Conservation (phyloP, 35 echinoderm and acorn worm species). For the Acanthaster planci region DNA sequence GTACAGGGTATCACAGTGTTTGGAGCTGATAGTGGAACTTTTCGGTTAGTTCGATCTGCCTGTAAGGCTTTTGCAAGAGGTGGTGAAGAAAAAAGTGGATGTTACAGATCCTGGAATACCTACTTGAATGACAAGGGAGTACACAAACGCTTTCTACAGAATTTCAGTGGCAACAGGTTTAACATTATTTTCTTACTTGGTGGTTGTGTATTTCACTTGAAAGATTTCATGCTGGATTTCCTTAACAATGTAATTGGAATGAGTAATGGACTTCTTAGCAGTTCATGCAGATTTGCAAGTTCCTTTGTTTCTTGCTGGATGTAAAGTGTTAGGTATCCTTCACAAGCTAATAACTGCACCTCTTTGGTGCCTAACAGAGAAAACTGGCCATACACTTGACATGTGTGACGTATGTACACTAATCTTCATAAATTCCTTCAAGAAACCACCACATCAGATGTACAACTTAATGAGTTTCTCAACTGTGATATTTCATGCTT, state of each 20-base stretch:
- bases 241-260: background rate
- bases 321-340: background rate
- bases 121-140: constrained; percentile 18
- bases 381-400: background rate
- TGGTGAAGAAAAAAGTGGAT: constrained; percentile 42
- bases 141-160: background rate
- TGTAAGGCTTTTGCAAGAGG: constrained; percentile 28
- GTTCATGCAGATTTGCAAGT: background rate
- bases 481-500: too few relatives aligned
- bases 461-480: too few relatives aligned
- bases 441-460: too few relatives aligned
- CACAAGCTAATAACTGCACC: background rate
- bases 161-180: background rate
- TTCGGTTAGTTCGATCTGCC: constrained; percentile 2
- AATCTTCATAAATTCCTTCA: too few relatives aligned
- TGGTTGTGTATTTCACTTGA: background rate
- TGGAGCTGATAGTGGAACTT: constrained; percentile 10
- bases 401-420: too few relatives aligned
- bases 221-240: background rate
- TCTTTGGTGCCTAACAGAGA: background rate
- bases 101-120: constrained; percentile 22
- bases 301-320: background rate
- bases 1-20: background rate
- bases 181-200: background rate
- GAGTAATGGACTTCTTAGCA: constrained; percentile 2